Conservation (phyloP, 2,888 invertebrate species). For the Tetanocera ferruginea region DNA sequence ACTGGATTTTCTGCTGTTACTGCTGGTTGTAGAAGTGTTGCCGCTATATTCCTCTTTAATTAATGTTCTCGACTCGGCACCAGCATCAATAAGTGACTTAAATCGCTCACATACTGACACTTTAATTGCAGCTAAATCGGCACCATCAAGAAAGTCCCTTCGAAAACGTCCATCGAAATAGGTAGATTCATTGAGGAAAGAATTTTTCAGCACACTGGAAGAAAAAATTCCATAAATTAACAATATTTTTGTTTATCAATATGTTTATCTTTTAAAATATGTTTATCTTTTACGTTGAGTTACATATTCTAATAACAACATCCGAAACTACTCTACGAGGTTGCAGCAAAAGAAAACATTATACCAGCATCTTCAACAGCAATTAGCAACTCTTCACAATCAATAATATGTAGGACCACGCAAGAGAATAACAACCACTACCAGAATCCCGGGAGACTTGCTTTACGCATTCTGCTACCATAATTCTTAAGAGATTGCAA, state of each 20-base stretch:
- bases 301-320: too few relatives aligned
- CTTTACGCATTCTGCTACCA: too few relatives aligned
- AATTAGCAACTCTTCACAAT: too few relatives aligned
- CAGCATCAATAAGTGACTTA: constrained; percentile 41
- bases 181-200: constrained; percentile 54
- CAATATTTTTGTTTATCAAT: neutral
- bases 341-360: too few relatives aligned
- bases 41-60: constrained; percentile 40
- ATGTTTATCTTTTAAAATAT: too few relatives aligned
- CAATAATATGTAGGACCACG: too few relatives aligned
- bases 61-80: neutral
- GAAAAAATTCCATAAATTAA: constrained; percentile 23
- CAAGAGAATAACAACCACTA: too few relatives aligned
- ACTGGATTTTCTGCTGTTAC: constrained; percentile 47
- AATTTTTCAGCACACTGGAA: constrained; percentile 48
- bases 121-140: constrained; percentile 41
- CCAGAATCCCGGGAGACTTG: too few relatives aligned
- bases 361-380: too few relatives aligned
- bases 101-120: constrained; percentile 44
- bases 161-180: constrained; percentile 60
- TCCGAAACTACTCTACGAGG: too few relatives aligned
- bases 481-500: too few relatives aligned
- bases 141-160: constrained; percentile 48
- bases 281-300: too few relatives aligned
- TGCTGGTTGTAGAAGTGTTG: constrained; percentile 16